phyloP scores from a whole-genome alignment of 2,113 vertebrate genomes.

The Corydoras maculifer region DNA sequence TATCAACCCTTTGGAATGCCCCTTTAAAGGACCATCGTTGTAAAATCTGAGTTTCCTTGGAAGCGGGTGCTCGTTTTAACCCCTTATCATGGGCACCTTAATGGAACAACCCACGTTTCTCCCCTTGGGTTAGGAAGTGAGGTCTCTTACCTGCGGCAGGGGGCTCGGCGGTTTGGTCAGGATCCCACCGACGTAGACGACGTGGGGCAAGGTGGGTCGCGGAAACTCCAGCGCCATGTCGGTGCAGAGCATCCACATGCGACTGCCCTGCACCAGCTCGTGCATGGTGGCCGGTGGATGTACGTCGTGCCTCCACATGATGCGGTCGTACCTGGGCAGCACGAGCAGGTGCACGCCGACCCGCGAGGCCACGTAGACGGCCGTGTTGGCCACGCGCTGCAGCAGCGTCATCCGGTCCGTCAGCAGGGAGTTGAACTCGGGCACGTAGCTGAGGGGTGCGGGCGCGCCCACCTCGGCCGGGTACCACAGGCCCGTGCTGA shows the following conservation, averaged over 20 bases:
- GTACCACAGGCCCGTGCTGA: conserved; percentile 97
- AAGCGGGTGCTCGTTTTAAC: too few species aligned
- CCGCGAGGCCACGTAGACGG: conserved; percentile 85
- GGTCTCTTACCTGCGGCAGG: conserved; percentile 83
- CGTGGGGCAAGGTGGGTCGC: conserved; percentile 90
- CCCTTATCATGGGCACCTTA: background rate
- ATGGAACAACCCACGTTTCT: background rate
- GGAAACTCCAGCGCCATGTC: conserved; percentile 95
- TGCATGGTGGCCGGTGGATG: conserved; percentile 80
- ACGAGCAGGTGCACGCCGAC: conserved; percentile 88
- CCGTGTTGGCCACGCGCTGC: conserved; percentile 84
- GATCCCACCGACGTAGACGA: conserved; percentile 96
- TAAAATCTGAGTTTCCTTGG: too few species aligned
- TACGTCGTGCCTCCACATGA: conserved; percentile 86
- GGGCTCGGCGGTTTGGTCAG: conserved; percentile 85
- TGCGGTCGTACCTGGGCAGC: conserved; percentile 90
- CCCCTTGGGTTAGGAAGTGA: background rate
- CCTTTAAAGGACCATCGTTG: too few species aligned
- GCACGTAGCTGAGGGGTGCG: conserved; percentile 88
- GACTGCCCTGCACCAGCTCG: conserved; percentile 87
- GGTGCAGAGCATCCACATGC: conserved; percentile 96
- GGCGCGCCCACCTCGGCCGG: conserved; percentile 94
- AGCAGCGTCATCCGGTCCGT: conserved; percentile 88
- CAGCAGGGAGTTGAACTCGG: conserved; percentile 95
- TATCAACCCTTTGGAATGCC: too few species aligned